Conservation (phyloP, 2,888 invertebrate species). For the Aleiodes leptofemur region DNA sequence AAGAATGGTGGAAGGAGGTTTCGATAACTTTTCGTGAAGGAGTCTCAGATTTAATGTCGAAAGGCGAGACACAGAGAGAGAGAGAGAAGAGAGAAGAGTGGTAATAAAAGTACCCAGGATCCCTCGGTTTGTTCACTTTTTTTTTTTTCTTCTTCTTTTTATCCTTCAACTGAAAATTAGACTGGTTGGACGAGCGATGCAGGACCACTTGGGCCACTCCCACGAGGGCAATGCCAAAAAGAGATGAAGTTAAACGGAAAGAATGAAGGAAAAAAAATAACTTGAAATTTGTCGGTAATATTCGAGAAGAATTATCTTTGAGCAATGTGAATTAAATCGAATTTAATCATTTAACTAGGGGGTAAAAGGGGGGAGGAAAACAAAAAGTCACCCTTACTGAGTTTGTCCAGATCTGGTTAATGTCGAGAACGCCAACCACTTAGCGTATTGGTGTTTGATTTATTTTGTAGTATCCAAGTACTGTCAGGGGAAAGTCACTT, state of each 20-base stretch:
- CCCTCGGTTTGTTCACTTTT: background rate
- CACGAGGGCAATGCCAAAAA: conserved; percentile 17
- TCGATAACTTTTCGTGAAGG: conserved; percentile 17
- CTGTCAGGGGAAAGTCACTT: conserved; percentile 67
- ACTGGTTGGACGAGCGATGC: background rate
- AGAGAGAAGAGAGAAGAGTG: background rate
- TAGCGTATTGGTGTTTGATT: conserved; percentile 76
- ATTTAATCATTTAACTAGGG: conserved; percentile 67
- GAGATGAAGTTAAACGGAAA: background rate
- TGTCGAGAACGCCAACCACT: conserved; percentile 73
- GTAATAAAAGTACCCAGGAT: conserved; percentile 12
- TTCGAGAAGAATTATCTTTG: background rate
- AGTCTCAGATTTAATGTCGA: conserved; percentile 6
- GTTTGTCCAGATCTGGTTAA: conserved; percentile 69
- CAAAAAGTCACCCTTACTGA: conserved; percentile 26
- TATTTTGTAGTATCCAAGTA: conserved; percentile 71
- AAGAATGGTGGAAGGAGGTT: background rate
- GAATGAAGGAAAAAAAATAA: conserved; percentile 9
- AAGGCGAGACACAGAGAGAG: too few relatives aligned
- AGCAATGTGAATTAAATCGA: conserved; percentile 70
- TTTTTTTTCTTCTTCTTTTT: background rate
- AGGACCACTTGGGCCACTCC: conserved; percentile 30
- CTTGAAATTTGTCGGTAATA: conserved; percentile 17
- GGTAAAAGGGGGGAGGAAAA: background rate
- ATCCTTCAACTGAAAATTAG: conserved; percentile 24